Evolutionary conservation across 2,113 vertebrate genomes (phyloP), one percentile per base, ranked within the genome.

Genomic region (Procavia capensis): DNA sequence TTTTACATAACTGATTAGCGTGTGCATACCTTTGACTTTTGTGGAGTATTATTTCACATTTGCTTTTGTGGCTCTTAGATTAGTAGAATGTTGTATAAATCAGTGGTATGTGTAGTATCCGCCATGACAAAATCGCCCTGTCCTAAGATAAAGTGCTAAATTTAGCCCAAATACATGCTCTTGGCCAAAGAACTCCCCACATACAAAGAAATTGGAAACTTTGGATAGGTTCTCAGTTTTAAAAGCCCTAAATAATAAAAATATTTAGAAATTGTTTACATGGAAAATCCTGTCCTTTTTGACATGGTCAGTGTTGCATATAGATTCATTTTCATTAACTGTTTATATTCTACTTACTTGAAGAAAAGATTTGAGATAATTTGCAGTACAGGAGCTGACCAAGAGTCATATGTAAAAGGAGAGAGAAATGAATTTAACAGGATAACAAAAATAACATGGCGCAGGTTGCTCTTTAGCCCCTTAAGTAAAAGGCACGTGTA

Each of bases 161-260:
- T 95, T 59, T 88, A 95, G 64, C 64, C 31, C 39, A 68, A 78
- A 92, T 41, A 80, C 27, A 92, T 63, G 92, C 24, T 89, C 36
- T 89, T 96, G 86, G 72, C 50, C 34, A 43, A 92, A 92, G 80
- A 83, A 83, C 25, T 91, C 34, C 87, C 57, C 70, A 91, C 70
- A 27, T 84, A 64, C 57, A 94, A 96, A 90, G 92, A 96, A 96
- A 97, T 90, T 96, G 95, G 95, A 97, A 96, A 97, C 83, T 95
- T 95, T 94, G 88, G 27, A 1, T 91, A 88, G 47, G 66, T 82
- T 97, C 95, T 97, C 85, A 93, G 4, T 96, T 96, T 88, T 92
- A n/a, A 94, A 93, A 82, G 78, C 22, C 70, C 19, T 79, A 11
- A 22, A 34, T 88, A 5, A 81, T 94, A 84, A 96, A 79, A 84